These are phyloP conservation scores for Tethea ocularis DNA, from an alignment of 2,888 invertebrate genomes.

Conservation along the genomic window DNA sequence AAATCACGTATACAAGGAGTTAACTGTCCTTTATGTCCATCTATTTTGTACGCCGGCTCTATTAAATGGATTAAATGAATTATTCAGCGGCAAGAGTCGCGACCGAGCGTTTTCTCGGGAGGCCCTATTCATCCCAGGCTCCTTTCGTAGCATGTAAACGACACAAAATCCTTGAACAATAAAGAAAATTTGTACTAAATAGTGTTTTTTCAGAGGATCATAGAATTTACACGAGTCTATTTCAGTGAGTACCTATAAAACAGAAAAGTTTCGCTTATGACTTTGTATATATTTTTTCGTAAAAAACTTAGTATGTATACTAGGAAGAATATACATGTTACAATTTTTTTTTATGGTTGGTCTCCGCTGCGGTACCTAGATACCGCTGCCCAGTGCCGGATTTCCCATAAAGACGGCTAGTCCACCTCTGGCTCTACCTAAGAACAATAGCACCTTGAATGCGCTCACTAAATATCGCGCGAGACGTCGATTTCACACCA, in stretches of 20 bases:
- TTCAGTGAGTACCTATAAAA: no score
- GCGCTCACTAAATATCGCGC: no score
- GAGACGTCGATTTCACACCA: no score
- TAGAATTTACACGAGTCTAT: no score
- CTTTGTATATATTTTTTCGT: no score
- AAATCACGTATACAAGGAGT: constrained; percentile 41
- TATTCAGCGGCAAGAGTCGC: constrained; percentile 65
- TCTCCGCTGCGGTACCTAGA: no score
- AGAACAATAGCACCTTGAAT: no score
- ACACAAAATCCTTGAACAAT: constrained; percentile 15
- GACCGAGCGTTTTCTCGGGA: constrained; percentile 50
- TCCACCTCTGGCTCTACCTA: no score
- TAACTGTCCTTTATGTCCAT: constrained; percentile 43
- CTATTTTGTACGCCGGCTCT: constrained; percentile 45
- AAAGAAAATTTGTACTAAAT: background rate
- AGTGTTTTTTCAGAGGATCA: background rate
- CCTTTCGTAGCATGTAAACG: constrained; percentile 31
- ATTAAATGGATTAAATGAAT: constrained; percentile 80
- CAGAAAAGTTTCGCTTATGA: background rate
- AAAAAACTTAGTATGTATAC: no score
- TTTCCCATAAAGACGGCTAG: no score
- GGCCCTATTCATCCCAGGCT: constrained; percentile 31
- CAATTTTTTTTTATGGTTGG: no score
- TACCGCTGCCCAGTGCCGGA: no score
- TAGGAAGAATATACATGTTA: background rate